A percentile compares a stretch with the other conserved stretches of the same genome.
phyloP scores from a whole-genome alignment of 2,113 vertebrate genomes.

The Rhagologus leucostigma region DNA sequence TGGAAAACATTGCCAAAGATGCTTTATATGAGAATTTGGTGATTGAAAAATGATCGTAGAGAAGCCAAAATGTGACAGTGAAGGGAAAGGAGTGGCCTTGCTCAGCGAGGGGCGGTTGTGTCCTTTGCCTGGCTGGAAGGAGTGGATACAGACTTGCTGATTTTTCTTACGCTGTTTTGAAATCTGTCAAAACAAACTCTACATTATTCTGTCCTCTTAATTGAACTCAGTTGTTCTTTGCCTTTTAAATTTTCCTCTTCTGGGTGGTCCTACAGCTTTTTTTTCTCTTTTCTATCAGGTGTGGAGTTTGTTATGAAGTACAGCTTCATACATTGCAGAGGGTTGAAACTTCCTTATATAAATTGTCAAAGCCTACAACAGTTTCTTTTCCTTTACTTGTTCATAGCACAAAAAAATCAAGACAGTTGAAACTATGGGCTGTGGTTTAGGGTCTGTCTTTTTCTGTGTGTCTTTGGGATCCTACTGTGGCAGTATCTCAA shows the following conservation, averaged over 20 bases:
- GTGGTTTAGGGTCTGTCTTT: neutral
- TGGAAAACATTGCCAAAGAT: neutral
- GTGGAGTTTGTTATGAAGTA: neutral
- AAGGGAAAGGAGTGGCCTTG: neutral
- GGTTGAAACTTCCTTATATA: neutral
- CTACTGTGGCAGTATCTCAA: neutral
- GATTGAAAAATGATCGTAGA: neutral
- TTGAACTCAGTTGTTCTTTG: neutral
- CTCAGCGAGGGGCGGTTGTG: neutral
- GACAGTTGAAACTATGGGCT: neutral
- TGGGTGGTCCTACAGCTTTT: neutral
- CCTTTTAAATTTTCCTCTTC: neutral
- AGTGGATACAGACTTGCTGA: neutral
- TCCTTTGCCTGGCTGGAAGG: neutral
- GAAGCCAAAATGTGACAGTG: neutral
- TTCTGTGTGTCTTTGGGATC: neutral
- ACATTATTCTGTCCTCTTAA: neutral
- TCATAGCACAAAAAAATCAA: neutral
- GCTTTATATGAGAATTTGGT: neutral
- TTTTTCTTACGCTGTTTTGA: neutral
- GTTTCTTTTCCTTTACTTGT: neutral
- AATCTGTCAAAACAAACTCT: neutral
- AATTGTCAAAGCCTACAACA: neutral
- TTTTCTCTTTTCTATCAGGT: neutral
- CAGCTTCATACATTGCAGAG: neutral